Percentiles rank a stretch among this genome's conserved stretches.
phyloP scores from a whole-genome alignment of 2,797 vertebrate species.

The Coregonus sp. region DNA sequence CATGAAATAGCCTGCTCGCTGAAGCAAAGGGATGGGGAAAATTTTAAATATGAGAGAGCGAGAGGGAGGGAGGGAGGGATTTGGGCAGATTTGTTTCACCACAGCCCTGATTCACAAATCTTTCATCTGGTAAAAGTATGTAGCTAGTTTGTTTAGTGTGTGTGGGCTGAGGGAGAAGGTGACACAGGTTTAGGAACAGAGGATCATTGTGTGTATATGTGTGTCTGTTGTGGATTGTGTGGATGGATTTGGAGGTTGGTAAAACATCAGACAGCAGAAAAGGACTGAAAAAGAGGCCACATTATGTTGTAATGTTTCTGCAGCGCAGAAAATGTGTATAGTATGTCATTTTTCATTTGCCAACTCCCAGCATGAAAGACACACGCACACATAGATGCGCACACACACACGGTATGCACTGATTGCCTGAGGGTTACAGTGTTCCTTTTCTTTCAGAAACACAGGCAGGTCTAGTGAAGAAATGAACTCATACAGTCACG shows the following conservation, averaged over 20 bases:
- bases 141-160: not conserved
- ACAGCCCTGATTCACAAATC: not conserved
- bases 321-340: not conserved
- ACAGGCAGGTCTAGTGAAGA: not conserved
- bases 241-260: too few relatives aligned
- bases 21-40: slow-evolving; percentile 13
- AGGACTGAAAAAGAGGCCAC: not conserved
- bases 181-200: not conserved
- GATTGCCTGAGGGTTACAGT: not conserved
- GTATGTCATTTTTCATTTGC: not conserved
- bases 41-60: not conserved
- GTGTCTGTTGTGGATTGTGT: too few relatives aligned
- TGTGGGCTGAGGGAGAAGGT: not conserved
- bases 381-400: not conserved
- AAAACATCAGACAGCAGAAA: not conserved
- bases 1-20: slow-evolving; percentile 63
- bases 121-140: not conserved
- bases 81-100: not conserved
- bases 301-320: not conserved
- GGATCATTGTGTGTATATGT: too few relatives aligned
- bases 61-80: not conserved
- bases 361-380: not conserved
- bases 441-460: not conserved
- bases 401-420: not conserved
- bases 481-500: not conserved